Percentiles rank a stretch among this genome's conserved stretches.
phyloP scores from a whole-genome alignment of 2,113 vertebrate species.

The Rhodinocichla rosea region DNA sequence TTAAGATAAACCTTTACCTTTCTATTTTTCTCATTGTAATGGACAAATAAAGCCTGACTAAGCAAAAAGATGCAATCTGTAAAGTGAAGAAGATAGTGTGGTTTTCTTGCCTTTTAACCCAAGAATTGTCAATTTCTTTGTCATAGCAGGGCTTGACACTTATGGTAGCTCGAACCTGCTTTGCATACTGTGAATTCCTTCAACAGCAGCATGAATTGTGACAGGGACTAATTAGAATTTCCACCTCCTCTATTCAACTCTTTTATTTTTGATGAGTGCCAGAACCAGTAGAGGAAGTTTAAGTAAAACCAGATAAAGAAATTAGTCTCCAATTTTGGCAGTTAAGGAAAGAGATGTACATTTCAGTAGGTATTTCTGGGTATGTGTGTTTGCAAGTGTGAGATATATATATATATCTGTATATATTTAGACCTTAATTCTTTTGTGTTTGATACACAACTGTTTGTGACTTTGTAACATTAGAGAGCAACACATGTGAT shows the following conservation, averaged over 20 bases:
- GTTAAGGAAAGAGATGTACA: background rate
- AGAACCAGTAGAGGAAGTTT: conserved; percentile 65
- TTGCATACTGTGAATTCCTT: conserved; percentile 76
- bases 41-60: background rate
- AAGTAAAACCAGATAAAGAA: conserved; percentile 72
- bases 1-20: background rate
- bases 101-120: conserved; percentile 62
- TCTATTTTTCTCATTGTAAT: background rate
- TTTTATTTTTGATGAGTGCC: conserved; percentile 68
- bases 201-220: conserved; percentile 71
- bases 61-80: background rate
- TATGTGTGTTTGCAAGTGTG: background rate
- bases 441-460: background rate
- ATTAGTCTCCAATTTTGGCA: conserved; percentile 31
- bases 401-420: background rate
- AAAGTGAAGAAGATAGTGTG: background rate
- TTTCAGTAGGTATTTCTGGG: background rate
- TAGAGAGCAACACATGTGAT: background rate
- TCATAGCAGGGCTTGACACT: conserved; percentile 21
- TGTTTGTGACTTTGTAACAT: background rate
- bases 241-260: conserved; percentile 52
- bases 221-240: conserved; percentile 79
- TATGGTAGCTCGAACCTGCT: conserved; percentile 61
- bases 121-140: conserved; percentile 48
- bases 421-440: background rate